Evolutionary conservation across 2,113 vertebrate genomes (phyloP).

Genomic region (Centropus unirufus): DNA sequence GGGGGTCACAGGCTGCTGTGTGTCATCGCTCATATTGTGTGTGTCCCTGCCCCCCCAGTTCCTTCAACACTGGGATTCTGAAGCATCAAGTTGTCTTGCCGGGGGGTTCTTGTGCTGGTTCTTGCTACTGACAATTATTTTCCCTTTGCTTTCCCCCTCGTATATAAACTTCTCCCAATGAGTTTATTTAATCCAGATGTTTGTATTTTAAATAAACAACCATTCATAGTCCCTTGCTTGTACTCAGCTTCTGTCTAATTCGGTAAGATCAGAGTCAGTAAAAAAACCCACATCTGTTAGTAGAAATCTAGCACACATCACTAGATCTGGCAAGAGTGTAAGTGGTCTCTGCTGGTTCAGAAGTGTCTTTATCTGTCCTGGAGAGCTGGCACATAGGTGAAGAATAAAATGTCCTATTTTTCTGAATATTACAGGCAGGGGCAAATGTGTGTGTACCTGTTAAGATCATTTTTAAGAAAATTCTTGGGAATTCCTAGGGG

Average conservation of each 20-base stretch:
- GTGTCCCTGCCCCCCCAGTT: not conserved
- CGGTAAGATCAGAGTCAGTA: not conserved
- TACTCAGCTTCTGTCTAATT: not conserved
- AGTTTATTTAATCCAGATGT: slow-evolving; percentile 16
- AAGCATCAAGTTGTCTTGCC: not conserved
- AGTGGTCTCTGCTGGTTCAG: not conserved
- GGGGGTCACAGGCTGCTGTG: not conserved
- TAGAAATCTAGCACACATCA: rapidly evolving
- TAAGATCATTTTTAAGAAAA: not conserved
- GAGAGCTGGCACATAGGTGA: not conserved
- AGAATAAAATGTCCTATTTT: not conserved
- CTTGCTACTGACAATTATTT: rapidly evolving
- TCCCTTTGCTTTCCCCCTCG: not conserved
- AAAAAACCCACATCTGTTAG: not conserved
- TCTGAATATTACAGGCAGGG: not conserved
- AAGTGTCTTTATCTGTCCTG: not conserved
- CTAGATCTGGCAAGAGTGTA: not conserved
- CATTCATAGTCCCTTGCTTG: not conserved
- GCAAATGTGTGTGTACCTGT: too few species aligned
- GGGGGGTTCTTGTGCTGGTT: rapidly evolving
- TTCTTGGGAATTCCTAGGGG: not conserved
- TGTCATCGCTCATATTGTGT: too few species aligned
- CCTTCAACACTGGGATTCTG: rapidly evolving
- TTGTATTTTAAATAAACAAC: not conserved
- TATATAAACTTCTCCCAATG: not conserved